phyloP scores from a whole-genome alignment of 35 echinoderm and acorn worm genomes.

The Chiridota heheva region DNA sequence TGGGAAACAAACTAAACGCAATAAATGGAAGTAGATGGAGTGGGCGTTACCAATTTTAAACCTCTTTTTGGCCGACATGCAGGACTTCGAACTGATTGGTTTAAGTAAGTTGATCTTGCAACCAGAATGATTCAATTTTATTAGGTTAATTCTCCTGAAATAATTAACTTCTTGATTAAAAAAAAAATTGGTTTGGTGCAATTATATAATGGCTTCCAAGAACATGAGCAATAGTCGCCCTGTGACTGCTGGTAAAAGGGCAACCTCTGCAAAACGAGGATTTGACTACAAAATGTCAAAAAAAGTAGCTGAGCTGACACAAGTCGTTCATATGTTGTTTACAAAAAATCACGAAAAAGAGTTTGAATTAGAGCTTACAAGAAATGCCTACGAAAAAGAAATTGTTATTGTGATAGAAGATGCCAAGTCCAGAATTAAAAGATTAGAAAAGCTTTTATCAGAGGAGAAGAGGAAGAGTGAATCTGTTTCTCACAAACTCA shows the following conservation, averaged over 20 bases:
- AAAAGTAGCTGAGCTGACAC: conserved; percentile 92
- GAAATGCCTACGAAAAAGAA: conserved; percentile 79
- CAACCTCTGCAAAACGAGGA: conserved; percentile 42
- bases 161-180: neutral
- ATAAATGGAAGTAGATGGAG: too few relatives aligned
- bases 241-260: neutral
- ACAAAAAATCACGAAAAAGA: conserved; percentile 91
- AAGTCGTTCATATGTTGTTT: conserved; percentile 97
- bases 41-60: too few relatives aligned
- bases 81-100: neutral
- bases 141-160: neutral
- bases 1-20: too few relatives aligned
- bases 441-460: conserved; percentile 21
- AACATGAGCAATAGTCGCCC: neutral
- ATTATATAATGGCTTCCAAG: conserved; percentile 13
- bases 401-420: conserved; percentile 59
- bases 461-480: conserved; percentile 50
- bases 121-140: neutral
- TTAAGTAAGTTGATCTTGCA: neutral
- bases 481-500: neutral
- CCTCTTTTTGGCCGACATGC: too few relatives aligned
- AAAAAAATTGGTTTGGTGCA: neutral
- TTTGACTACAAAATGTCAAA: conserved; percentile 96
- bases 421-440: conserved; percentile 52
- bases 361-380: conserved; percentile 67